Base-by-base conservation (phyloP, 2,888 invertebrate genomes). In the Tenodera sinensis region DNA sequence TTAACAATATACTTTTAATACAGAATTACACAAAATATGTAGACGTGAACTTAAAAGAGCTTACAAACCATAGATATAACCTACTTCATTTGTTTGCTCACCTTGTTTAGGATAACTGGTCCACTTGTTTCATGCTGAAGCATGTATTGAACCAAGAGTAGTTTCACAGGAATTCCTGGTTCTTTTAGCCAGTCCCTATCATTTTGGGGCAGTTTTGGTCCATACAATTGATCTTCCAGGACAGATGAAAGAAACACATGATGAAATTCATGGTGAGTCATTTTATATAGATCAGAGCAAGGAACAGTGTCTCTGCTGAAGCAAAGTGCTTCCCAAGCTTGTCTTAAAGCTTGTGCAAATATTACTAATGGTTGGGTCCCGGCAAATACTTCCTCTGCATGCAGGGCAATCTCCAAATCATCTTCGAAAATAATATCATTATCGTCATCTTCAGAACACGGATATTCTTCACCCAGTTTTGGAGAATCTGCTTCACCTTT, bases 271-370 rank as follows among this genome's bases (percentile, higher is more conserved):
- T 90, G 89, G 25, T 91, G 91, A 0, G 91, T 87, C 91, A 92
- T 91, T 28, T 90, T 89, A 20, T 88, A 89, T 20, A 92, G 90
- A 12, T 90, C 90, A 0, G 90, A 86, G 85, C 92, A 92, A 20
- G 90, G 88, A 2, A 92, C 92, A 0, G 90, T 90, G 8, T 90
- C 34, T 15, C 47, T 89, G 47, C 87, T 85, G 15, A 83, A 82
- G 89, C 92, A 92, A 71, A 91, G 91, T 42, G 90, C 91, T 30
- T 91, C 89, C 92, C 92, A 92, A 6, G 92, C 92, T 34, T 91
- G 91, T 47, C 91, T 91, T 85, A 92, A 90, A 1, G 92, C 92
- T 81, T 91, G 91, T n/a, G 92, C 92, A 54, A 92, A 91, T 4
- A 92, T 91, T 85, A 91, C 91, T 14, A 92, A 88, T 12, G 92